These are phyloP conservation scores for Aporophyla lueneburgensis DNA, from an alignment of 2,888 invertebrate genomes.

Conservation along the genomic window DNA sequence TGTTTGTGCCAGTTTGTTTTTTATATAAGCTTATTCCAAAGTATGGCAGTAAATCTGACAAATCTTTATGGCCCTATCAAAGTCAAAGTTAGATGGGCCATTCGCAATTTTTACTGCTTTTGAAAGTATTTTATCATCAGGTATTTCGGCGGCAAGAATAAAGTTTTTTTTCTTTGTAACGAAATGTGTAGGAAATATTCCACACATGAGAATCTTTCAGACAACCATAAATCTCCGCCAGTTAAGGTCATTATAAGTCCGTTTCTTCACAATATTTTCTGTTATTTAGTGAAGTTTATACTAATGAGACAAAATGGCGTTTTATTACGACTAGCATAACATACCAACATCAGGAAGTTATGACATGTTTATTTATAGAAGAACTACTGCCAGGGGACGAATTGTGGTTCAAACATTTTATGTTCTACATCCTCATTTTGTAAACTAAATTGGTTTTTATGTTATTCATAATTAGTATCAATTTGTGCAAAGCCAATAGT, in stretches of 20 bases:
- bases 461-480: not conserved
- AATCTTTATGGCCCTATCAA: slow-evolving; percentile 48
- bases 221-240: not conserved
- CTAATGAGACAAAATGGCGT: not conserved
- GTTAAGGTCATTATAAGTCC: not conserved
- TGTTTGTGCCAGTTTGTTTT: slow-evolving; percentile 19
- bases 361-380: slow-evolving; percentile 30
- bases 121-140: slow-evolving; percentile 22
- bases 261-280: not conserved
- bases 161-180: not conserved
- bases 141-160: slow-evolving; percentile 10
- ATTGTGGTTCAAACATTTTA: slow-evolving; percentile 17
- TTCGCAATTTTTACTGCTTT: slow-evolving; percentile 42
- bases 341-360: slow-evolving; percentile 22
- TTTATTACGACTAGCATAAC: slow-evolving; percentile 16
- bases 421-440: slow-evolving; percentile 19
- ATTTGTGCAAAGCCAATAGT: not conserved
- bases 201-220: not conserved
- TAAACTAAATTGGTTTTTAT: not conserved
- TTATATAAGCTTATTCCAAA: slow-evolving; percentile 26
- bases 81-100: slow-evolving; percentile 30
- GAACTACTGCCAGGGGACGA: slow-evolving; percentile 23
- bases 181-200: not conserved
- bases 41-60: slow-evolving; percentile 40
- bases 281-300: not conserved